Base-by-base conservation (phyloP, 2,797 vertebrate species). In the Acanthurus lineatus region DNA sequence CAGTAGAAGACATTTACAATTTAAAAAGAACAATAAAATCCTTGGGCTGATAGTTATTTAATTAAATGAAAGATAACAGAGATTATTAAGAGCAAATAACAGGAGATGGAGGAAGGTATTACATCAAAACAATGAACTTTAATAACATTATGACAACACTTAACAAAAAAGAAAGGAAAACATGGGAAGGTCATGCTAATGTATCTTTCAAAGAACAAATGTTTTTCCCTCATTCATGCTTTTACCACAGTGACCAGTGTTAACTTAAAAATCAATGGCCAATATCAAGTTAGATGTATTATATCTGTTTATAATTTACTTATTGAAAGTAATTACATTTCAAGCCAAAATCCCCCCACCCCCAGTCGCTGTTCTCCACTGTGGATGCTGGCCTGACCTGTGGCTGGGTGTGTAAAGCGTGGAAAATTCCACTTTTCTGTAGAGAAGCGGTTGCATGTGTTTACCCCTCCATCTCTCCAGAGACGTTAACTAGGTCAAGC, bases 401-500 rank as follows among this genome's bases (percentile, higher is more conserved):
- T 85, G 80, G 79, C 60, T 77, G 73, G 82, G 52, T 35, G 75
- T 73, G 73, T 56, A 69, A 73, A 76, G 56, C 69, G 60, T 90
- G 93, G 91, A 94, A 93, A 93, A 91, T 93, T 93, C 88, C 91
- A 88, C 67, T 90, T 91, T 89, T 87, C 56, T 74, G 73, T 73
- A 69, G 77, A 87, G 80, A 45, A 86, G 79, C 69, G 71, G 61
- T 85, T 81, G 85, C 56, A 22, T 66, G 70, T 93, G 90, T 94
- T 93, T 93, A 93, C 89, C 74, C 69, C 71, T 85, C 83, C 72
- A 80, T 86, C 81, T 84, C 83, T 88, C 85, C 73, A 45, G 90
- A 88, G 90, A 89, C 90, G 76, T 90, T 91, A 92, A 93, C 88
- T 93, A 94, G 93, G 94, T 93, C 92, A 94, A 89, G 83, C 89